phyloP scores from a whole-genome alignment of 2,797 vertebrate genomes.

The Propithecus deckenii region DNA sequence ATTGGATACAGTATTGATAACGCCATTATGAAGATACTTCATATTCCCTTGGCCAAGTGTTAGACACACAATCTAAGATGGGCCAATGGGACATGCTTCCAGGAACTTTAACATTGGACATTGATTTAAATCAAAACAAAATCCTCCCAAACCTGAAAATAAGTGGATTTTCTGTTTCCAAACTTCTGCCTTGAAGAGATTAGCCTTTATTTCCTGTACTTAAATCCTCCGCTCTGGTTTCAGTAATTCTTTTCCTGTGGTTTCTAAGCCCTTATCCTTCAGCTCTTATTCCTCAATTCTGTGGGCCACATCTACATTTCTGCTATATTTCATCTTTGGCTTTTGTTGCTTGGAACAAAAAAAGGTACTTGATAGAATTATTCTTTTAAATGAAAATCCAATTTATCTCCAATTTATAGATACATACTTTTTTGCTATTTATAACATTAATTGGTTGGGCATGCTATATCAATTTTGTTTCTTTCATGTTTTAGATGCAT shows the following conservation, averaged over 20 bases:
- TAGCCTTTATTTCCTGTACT: not conserved
- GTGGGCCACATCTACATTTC: not conserved
- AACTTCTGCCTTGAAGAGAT: not conserved
- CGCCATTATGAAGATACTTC: not conserved
- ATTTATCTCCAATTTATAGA: not conserved
- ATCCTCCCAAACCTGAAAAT: not conserved
- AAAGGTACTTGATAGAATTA: not conserved
- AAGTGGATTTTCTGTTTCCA: not conserved
- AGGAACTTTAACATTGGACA: not conserved
- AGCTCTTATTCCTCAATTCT: not conserved
- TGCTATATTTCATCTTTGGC: not conserved
- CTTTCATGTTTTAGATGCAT: not conserved
- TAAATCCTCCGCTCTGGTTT: not conserved
- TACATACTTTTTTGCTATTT: not conserved
- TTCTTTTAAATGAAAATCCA: constrained; percentile 25
- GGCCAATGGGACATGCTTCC: not conserved
- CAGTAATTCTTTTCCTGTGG: not conserved
- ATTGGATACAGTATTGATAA: not conserved
- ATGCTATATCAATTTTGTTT: not conserved
- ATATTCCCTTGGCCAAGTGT: not conserved
- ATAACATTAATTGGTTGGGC: not conserved
- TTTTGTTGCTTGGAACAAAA: not conserved
- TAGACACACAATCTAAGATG: not conserved
- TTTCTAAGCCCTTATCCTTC: not conserved
- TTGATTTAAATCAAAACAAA: not conserved